Evolutionary conservation across 2,797 vertebrate species (phyloP).

Genomic region (Chelonia mydas): DNA sequence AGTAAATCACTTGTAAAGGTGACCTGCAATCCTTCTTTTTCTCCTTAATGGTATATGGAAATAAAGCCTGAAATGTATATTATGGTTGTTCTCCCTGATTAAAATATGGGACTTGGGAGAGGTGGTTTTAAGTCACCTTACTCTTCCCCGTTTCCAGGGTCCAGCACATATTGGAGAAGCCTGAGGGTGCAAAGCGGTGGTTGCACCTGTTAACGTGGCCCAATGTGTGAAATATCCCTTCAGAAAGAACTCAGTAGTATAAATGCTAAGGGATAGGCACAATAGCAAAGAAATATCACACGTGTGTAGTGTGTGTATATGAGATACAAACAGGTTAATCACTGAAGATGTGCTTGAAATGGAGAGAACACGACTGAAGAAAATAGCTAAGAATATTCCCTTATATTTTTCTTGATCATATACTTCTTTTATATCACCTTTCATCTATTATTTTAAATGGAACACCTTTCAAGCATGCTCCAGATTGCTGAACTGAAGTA

Average conservation of each 20-base stretch:
- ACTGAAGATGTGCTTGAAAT: fast-evolving
- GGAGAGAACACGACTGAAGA: fast-evolving
- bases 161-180: fast-evolving
- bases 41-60: neutral
- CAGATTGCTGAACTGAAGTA: neutral
- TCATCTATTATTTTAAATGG: neutral
- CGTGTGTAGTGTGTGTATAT: neutral
- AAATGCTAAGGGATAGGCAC: fast-evolving
- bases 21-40: neutral
- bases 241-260: neutral
- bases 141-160: neutral
- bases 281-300: fast-evolving
- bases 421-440: neutral
- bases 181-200: fast-evolving
- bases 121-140: neutral
- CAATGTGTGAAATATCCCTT: fast-evolving
- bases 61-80: fast-evolving
- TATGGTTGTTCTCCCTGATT: neutral
- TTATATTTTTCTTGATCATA: fast-evolving
- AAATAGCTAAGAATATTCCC: fast-evolving
- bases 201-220: fast-evolving
- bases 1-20: conserved; percentile 32
- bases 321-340: neutral
- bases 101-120: neutral
- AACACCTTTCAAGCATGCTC: neutral